phyloP scores from a whole-genome alignment of 2,888 invertebrate genomes.

The Psylliodes chrysocephalus region DNA sequence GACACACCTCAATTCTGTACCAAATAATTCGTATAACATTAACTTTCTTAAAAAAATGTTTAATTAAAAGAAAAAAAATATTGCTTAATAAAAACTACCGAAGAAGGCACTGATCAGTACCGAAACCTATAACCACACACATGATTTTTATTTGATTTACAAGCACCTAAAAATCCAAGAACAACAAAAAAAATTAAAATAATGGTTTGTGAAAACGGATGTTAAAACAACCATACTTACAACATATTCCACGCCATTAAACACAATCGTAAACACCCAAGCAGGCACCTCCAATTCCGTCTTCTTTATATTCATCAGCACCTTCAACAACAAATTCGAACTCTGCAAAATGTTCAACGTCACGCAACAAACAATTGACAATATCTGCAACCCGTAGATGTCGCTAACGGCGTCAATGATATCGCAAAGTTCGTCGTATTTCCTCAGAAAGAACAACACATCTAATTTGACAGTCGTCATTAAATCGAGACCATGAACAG shows the following conservation, averaged over 20 bases:
- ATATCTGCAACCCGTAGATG: slow-evolving; percentile 48
- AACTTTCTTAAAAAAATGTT: no score
- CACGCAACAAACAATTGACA: slow-evolving; percentile 26
- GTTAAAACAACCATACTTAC: no score
- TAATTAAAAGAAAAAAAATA: no score
- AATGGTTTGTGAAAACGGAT: no score
- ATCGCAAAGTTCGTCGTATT: slow-evolving; percentile 39
- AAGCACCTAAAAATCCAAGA: no score
- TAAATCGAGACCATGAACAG: neutral
- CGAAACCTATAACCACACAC: no score
- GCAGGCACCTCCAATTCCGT: neutral
- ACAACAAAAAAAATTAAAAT: no score
- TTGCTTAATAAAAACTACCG: no score
- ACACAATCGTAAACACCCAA: neutral
- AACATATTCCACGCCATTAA: slow-evolving; percentile 6
- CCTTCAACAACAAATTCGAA: neutral
- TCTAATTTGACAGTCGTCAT: slow-evolving; percentile 5
- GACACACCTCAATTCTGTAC: no score
- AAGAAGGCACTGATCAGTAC: no score
- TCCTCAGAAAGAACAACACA: slow-evolving; percentile 32
- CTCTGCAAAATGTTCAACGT: slow-evolving; percentile 8
- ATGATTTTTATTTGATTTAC: no score
- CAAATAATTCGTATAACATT: no score
- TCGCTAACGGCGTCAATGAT: slow-evolving; percentile 31
- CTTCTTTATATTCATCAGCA: neutral